phyloP scores from a whole-genome alignment of 2,113 vertebrate genomes.

The Tiliqua scincoides region DNA sequence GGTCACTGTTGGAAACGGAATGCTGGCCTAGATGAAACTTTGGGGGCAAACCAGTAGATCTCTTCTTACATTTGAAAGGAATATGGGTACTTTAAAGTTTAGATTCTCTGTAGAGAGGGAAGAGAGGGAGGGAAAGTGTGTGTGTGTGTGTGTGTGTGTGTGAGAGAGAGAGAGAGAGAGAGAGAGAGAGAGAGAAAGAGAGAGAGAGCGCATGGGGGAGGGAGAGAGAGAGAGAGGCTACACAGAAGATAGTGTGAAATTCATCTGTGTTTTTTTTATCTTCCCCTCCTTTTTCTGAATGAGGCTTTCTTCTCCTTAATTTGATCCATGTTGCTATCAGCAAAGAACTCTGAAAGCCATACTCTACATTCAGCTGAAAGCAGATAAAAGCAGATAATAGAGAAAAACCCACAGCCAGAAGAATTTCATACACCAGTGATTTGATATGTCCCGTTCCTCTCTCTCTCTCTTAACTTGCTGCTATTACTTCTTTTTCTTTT shows the following conservation, averaged over 20 bases:
- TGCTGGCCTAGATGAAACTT: not conserved
- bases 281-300: constrained; percentile 27
- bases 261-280: constrained; percentile 1
- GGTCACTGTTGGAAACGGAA: not conserved
- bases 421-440: constrained; percentile 20
- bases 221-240: not conserved
- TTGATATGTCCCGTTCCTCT: not conserved
- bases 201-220: not conserved
- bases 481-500: too few relatives aligned
- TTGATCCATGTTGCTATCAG: constrained; percentile 42
- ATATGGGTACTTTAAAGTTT: not conserved
- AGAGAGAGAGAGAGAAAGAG: not conserved
- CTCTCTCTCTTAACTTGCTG: not conserved
- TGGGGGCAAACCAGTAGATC: not conserved
- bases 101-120: not conserved
- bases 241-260: not conserved
- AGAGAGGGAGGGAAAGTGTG: too few relatives aligned
- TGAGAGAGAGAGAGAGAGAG: too few relatives aligned
- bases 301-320: constrained; percentile 51
- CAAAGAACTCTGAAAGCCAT: constrained; percentile 15
- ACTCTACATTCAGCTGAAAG: constrained; percentile 31
- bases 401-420: constrained; percentile 36
- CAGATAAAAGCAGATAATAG: constrained; percentile 41
- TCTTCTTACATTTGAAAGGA: not conserved
- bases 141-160: not conserved